These are phyloP conservation scores for Cavia porcellus DNA, from an alignment of 2,113 vertebrate genomes.

Conservation along the genomic window DNA sequence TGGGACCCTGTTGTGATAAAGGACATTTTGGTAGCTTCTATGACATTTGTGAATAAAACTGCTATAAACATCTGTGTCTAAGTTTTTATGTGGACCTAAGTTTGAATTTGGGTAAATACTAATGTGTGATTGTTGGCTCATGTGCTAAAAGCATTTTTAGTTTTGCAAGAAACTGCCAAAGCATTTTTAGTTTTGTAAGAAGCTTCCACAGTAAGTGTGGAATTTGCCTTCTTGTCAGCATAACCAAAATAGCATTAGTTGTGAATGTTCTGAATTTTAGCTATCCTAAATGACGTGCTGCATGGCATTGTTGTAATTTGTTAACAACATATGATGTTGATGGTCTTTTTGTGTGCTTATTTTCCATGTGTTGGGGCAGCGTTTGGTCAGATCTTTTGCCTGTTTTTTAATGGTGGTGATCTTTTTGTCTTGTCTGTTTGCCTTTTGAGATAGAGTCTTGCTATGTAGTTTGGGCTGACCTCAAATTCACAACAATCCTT, in stretches of 20 bases:
- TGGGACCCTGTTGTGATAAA: neutral
- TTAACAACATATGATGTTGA: too few species aligned
- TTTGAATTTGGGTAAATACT: neutral
- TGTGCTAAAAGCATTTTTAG: neutral
- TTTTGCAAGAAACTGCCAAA: neutral
- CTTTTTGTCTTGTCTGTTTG: neutral
- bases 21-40: neutral
- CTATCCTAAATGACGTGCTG: accelerated
- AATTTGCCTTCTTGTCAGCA: neutral
- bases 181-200: neutral
- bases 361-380: neutral
- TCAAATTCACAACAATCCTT: neutral
- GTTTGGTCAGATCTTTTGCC: neutral
- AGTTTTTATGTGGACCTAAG: neutral
- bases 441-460: neutral
- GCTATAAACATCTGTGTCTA: neutral
- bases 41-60: neutral
- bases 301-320: neutral
- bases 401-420: neutral
- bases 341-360: neutral
- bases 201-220: neutral
- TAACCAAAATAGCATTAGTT: neutral
- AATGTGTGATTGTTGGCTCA: neutral
- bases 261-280: neutral
- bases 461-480: neutral